phyloP scores from a whole-genome alignment of 2,797 vertebrate species.

The Ptychadena robeensis region DNA sequence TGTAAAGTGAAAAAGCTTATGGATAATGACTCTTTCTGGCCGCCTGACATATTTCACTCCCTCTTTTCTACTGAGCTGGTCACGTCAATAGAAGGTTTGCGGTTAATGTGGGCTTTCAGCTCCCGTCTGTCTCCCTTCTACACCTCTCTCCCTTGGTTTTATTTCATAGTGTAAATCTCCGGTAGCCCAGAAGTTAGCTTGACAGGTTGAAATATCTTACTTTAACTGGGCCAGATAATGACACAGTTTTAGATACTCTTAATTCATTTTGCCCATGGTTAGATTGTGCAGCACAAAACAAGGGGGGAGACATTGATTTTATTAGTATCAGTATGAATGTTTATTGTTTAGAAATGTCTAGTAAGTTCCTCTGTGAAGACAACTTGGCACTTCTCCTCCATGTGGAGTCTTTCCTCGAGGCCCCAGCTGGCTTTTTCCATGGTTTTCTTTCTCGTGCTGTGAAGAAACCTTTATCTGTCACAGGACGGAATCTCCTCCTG shows the following conservation, averaged over 20 bases:
- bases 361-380: no score
- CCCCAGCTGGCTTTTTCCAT: no score
- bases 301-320: no score
- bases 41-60: neutral
- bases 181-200: neutral
- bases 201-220: neutral
- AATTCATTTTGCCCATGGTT: no score
- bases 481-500: no score
- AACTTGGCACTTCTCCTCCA: no score
- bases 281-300: no score
- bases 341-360: no score
- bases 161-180: slow-evolving; percentile 1
- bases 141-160: neutral
- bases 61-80: neutral
- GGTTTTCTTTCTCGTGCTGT: neutral
- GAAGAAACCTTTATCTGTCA: neutral
- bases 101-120: slow-evolving; percentile 23
- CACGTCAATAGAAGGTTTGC: neutral
- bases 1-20: neutral
- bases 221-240: neutral
- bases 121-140: slow-evolving; percentile 4
- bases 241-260: neutral
- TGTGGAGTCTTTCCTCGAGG: no score
- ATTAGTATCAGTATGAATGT: no score
- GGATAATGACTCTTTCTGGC: slow-evolving; percentile 2